These are phyloP conservation scores for Cotesia congregata DNA, from an alignment of 2,888 invertebrate genomes.

Conservation along the genomic window DNA sequence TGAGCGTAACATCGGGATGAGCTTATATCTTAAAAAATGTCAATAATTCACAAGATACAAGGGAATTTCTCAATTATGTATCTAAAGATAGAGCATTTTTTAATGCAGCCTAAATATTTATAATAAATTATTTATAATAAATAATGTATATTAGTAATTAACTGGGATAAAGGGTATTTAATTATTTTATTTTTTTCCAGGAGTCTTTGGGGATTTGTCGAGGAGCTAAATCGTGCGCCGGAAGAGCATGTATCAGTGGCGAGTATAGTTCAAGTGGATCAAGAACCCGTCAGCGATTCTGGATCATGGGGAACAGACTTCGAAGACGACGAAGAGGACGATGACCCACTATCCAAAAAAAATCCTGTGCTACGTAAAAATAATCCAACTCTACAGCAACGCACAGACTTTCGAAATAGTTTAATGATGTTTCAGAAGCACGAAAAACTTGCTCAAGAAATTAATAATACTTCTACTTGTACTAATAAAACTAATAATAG, in stretches of 20 bases:
- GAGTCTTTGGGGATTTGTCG: constrained; percentile 61
- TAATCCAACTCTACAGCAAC: constrained; percentile 35
- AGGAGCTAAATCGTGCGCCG: constrained; percentile 59
- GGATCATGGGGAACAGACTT: constrained; percentile 68
- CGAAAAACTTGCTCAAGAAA: constrained; percentile 39
- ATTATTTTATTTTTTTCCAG: constrained; percentile 48
- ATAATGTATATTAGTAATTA: too few species aligned
- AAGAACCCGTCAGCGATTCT: constrained; percentile 57
- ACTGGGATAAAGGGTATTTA: too few species aligned
- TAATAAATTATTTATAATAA: too few species aligned
- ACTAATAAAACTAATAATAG: constrained; percentile 14
- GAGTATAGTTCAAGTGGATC: constrained; percentile 39
- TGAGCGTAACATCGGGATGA: too few species aligned
- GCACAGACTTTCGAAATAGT: constrained; percentile 51
- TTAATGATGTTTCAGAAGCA: constrained; percentile 53
- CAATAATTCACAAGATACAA: too few species aligned
- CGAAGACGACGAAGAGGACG: constrained; percentile 57
- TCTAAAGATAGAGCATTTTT: too few species aligned
- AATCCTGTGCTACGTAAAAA: constrained; percentile 12
- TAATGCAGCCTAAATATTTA: too few species aligned
- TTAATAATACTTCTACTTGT: neutral
- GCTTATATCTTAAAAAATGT: too few species aligned
- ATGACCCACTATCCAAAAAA: constrained; percentile 44
- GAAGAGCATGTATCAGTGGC: constrained; percentile 57
- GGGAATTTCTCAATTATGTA: too few species aligned